Evolutionary conservation across 2,797 vertebrate genomes (phyloP), one percentile per base, ranked within the genome.

Genomic region (Gobionotothen gibberifrons): DNA sequence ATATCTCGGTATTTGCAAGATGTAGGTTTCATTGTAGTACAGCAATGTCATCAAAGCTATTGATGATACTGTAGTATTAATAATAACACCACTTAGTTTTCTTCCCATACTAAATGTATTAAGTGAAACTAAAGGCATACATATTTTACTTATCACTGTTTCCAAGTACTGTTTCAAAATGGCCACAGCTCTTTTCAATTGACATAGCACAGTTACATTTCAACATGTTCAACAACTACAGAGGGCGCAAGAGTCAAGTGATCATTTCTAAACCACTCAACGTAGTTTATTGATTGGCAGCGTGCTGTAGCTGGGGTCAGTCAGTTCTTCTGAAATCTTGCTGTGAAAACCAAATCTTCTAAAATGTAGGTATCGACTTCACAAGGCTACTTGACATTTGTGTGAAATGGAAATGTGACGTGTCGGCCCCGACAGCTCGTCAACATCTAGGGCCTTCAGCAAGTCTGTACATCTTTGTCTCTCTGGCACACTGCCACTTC

Each of bases 401-500:
- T 43, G 32, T 64, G 21, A 78, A 47, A 56, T 51, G 29, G 49
- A 64, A 63, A 6, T 46, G 43, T 54, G 44, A 51, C 26, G 0
- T 26, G 7, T 63, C 56, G 40, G 39, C 72, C 19, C 8, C 13
- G 14, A 59, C 70, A 66, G 53, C 47, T 66, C 17, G 10, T 77
- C 67, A 55, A 22, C 53, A 60, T 66, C 19, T 36, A 55, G 42
- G 48, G 46, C 49, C n/a, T 43, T 39, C 17, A 22, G 39, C 19
- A 21, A 71, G 66, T 56, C 52, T 43, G 44, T 51, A 32, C 56
- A 60, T 70, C 70, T 59, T 13, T 0, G 29, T 43, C 36, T 67
- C 46, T 63, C 60, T 49, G 69, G 58, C 65, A 56, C 68, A 2
- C 7, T 10, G 62, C 57, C 61, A 43, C 47, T 58, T 59, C 54